phyloP scores from a whole-genome alignment of 2,797 vertebrate genomes.

The Kryptolebias ocellatus region DNA sequence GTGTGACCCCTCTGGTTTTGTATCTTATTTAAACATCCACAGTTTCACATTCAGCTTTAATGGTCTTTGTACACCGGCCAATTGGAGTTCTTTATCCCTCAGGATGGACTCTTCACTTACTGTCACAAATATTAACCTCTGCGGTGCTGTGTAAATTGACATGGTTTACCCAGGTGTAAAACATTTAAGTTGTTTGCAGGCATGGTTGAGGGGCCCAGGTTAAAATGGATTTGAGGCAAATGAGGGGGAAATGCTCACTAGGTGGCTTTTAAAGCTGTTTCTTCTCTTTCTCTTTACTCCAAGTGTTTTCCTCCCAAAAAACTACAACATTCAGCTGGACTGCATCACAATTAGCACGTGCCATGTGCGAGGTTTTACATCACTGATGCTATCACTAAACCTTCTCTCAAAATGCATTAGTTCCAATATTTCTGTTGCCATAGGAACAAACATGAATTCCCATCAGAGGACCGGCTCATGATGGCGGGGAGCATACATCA shows the following conservation, averaged over 20 bases:
- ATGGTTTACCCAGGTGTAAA: conserved; percentile 35
- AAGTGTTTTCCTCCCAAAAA: not conserved
- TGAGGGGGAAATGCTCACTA: conserved; percentile 39
- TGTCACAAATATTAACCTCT: conserved; percentile 21
- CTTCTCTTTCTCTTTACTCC: not conserved
- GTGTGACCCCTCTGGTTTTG: not conserved
- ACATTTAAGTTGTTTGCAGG: conserved; percentile 54
- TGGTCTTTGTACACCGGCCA: conserved; percentile 20
- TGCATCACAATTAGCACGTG: conserved; percentile 8
- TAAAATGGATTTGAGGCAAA: conserved; percentile 58
- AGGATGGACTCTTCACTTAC: conserved; percentile 9
- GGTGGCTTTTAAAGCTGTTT: conserved; percentile 1
- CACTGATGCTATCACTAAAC: conserved; percentile 15
- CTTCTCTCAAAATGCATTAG: conserved; percentile 22
- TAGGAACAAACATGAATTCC: conserved; percentile 64
- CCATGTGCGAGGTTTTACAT: not conserved
- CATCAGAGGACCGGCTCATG: conserved; percentile 20
- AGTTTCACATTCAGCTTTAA: not conserved
- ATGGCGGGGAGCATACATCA: conserved; percentile 29
- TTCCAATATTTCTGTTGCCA: conserved; percentile 56
- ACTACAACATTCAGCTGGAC: conserved; percentile 15
- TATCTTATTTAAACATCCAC: conserved; percentile 4
- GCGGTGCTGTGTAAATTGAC: conserved; percentile 23
- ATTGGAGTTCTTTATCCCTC: conserved; percentile 3
- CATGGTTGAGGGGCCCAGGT: conserved; percentile 21